A percentile compares a stretch with the other conserved stretches of the same genome.
phyloP scores from a whole-genome alignment of 2,113 vertebrate species.

The Sprattus sprattus region DNA sequence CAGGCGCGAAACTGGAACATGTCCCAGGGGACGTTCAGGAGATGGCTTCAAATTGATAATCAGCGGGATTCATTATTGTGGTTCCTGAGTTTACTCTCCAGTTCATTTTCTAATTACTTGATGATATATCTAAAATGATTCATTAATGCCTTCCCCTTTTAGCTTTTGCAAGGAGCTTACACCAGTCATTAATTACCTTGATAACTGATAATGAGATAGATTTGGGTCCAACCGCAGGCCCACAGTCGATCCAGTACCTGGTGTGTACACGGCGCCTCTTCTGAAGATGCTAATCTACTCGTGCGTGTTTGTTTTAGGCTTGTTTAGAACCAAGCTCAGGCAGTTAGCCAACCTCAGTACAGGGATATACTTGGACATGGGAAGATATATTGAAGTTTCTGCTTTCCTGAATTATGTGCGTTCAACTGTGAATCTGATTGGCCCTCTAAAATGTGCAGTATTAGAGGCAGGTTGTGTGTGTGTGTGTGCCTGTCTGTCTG shows the following conservation, averaged over 20 bases:
- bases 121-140: slow-evolving; percentile 76
- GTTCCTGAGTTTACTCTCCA: slow-evolving; percentile 71
- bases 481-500: not conserved
- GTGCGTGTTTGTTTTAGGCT: not conserved
- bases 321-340: not conserved
- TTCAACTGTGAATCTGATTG: not conserved
- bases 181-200: slow-evolving; percentile 74
- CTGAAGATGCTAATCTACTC: not conserved
- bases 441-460: not conserved
- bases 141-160: slow-evolving; percentile 66
- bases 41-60: slow-evolving; percentile 75
- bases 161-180: slow-evolving; percentile 68
- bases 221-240: slow-evolving; percentile 51
- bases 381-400: not conserved
- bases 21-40: slow-evolving; percentile 62
- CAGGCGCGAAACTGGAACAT: slow-evolving; percentile 50
- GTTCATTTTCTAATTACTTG: slow-evolving; percentile 76
- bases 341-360: not conserved
- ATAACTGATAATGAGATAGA: slow-evolving; percentile 70
- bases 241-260: slow-evolving; percentile 33
- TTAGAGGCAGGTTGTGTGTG: not conserved
- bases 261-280: not conserved
- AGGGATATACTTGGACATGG: not conserved
- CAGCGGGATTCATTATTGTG: slow-evolving; percentile 69
- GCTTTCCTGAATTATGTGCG: not conserved